Percentiles rank a stretch among this genome's conserved stretches.
phyloP scores from a whole-genome alignment of 2,888 invertebrate species.

The Therioaphis trifolii region DNA sequence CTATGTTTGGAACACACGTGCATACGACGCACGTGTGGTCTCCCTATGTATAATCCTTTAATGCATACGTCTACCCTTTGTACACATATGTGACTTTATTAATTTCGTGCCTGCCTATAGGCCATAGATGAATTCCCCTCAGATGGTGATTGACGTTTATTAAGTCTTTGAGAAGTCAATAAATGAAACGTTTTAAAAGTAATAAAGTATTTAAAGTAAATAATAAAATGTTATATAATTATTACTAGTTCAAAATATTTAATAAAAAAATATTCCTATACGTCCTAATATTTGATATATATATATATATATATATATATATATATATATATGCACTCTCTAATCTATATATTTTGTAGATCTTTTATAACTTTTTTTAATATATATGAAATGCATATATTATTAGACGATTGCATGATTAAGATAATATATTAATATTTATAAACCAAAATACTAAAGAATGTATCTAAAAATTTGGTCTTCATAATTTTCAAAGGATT shows the following conservation, averaged over 20 bases:
- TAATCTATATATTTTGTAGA: no score
- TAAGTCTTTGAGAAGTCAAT: conserved; percentile 23
- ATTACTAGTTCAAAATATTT: no score
- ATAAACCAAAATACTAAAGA: no score
- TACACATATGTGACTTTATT: conserved; percentile 59
- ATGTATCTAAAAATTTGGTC: no score
- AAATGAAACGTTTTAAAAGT: neutral
- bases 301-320: no score
- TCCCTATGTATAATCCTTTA: conserved; percentile 47
- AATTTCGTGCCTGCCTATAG: conserved; percentile 20
- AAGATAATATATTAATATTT: no score
- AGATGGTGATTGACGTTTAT: conserved; percentile 53
- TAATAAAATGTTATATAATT: no score
- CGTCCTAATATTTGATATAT: no score
- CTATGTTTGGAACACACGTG: conserved; percentile 51
- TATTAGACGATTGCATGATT: no score
- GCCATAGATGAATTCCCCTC: neutral
- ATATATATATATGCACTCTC: no score
- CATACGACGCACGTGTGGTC: conserved; percentile 45
- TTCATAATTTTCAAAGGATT: no score
- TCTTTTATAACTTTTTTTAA: neutral
- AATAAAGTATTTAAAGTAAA: neutral
- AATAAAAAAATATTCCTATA: no score
- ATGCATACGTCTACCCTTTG: conserved; percentile 43
- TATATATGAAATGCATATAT: neutral